Conservation (phyloP, 2,113 vertebrate genomes). For the Spizaetus ornatus region DNA sequence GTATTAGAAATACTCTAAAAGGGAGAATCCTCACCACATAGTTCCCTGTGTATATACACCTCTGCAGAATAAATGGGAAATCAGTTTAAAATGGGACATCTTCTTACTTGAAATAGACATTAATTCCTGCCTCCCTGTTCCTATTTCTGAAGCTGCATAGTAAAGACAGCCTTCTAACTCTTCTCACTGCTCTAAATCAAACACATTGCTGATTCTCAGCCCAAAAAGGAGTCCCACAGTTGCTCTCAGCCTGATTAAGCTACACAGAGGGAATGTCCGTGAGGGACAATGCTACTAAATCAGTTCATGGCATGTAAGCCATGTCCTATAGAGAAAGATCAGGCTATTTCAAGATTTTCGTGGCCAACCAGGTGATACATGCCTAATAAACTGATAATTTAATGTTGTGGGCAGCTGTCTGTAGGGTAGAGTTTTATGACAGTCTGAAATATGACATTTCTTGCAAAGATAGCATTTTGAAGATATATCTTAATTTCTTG, state of each 20-base stretch:
- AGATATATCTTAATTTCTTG: not conserved
- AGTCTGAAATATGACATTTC: not conserved
- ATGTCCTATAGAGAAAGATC: not conserved
- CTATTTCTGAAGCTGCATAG: not conserved
- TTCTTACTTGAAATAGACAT: not conserved
- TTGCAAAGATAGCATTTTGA: not conserved
- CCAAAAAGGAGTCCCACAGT: not conserved
- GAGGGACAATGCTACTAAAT: not conserved
- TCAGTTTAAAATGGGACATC: not conserved
- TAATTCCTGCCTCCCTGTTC: not conserved
- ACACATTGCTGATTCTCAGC: not conserved
- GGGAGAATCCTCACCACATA: not conserved
- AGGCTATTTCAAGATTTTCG: not conserved
- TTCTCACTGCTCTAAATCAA: not conserved
- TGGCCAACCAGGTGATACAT: not conserved
- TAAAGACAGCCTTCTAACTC: not conserved
- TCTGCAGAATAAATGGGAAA: not conserved
- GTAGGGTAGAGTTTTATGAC: not conserved
- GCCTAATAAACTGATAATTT: not conserved
- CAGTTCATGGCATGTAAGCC: not conserved
- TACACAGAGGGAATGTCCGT: accelerated
- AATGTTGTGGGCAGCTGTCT: not conserved
- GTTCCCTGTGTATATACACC: not conserved
- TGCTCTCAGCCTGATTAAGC: not conserved
- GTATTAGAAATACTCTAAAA: not conserved